Evolutionary conservation across 2,888 invertebrate species (phyloP).

Genomic region (Bombylius major): DNA sequence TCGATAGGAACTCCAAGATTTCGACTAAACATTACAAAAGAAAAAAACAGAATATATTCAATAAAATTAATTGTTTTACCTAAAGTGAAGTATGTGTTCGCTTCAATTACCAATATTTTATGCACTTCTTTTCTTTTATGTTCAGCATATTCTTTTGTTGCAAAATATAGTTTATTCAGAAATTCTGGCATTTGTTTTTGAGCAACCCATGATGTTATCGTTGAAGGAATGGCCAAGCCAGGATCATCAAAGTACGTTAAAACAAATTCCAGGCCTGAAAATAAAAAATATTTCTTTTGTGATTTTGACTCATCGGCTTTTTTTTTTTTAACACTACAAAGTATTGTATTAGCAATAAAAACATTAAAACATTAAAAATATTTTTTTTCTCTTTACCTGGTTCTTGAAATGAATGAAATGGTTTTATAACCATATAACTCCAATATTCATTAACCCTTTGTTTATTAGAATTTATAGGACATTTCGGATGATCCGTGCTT

Average conservation of each 20-base stretch:
- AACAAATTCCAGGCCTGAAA: slow-evolving; percentile 63
- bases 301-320: too few species aligned
- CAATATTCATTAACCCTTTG: slow-evolving; percentile 69
- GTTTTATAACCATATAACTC: slow-evolving; percentile 76
- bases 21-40: background rate
- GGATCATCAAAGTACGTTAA: slow-evolving; percentile 84
- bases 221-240: slow-evolving; percentile 58
- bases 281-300: background rate
- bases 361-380: background rate
- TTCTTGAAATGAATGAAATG: slow-evolving; percentile 33
- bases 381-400: slow-evolving; percentile 23
- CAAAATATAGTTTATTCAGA: slow-evolving; percentile 52
- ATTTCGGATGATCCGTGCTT: slow-evolving; percentile 55
- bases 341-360: too few species aligned
- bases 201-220: slow-evolving; percentile 61
- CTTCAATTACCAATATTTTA: background rate
- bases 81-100: background rate
- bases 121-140: slow-evolving; percentile 28
- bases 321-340: too few species aligned
- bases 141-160: slow-evolving; percentile 49
- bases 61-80: too few species aligned
- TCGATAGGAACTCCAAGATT: background rate
- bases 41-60: too few species aligned
- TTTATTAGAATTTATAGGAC: slow-evolving; percentile 52
- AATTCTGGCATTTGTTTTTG: slow-evolving; percentile 67